These are phyloP conservation scores for Perognathus longimembris DNA, from an alignment of 2,113 vertebrate genomes.

Conservation along the genomic window DNA sequence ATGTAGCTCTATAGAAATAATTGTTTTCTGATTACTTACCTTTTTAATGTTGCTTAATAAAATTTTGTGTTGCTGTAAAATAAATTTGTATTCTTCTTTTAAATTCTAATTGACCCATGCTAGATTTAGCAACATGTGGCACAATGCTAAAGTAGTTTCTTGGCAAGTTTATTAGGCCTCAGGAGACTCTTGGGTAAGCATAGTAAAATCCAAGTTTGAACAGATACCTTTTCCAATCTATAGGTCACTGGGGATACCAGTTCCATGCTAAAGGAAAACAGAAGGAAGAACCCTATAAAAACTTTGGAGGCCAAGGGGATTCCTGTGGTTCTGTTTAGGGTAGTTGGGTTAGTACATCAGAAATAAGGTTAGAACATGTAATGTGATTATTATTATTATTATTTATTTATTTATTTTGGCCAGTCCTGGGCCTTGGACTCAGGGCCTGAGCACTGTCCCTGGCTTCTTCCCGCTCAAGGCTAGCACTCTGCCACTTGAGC, in stretches of 20 bases:
- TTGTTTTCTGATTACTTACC: neutral
- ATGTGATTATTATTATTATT: neutral
- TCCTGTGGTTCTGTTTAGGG: neutral
- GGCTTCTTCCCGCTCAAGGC: too few species aligned
- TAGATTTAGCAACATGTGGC: neutral
- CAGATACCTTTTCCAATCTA: conserved; percentile 4
- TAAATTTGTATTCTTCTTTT: neutral
- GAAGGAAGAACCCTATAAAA: neutral
- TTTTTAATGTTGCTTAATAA: neutral
- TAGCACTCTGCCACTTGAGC: too few species aligned
- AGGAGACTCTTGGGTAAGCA: too few species aligned
- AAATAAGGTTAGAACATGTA: neutral
- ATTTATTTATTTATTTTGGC: too few species aligned
- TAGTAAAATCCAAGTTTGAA: neutral
- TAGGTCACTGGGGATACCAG: neutral
- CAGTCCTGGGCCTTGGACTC: too few species aligned
- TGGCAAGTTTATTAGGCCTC: neutral
- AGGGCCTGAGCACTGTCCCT: too few species aligned
- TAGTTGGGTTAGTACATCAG: neutral
- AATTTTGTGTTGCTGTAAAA: neutral
- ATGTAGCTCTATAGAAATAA: neutral
- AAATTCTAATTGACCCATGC: neutral
- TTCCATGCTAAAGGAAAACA: neutral
- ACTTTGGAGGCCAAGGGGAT: neutral
- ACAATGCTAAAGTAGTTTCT: neutral